Conservation (phyloP, 2,797 vertebrate genomes). For the Muscicapa striata region DNA sequence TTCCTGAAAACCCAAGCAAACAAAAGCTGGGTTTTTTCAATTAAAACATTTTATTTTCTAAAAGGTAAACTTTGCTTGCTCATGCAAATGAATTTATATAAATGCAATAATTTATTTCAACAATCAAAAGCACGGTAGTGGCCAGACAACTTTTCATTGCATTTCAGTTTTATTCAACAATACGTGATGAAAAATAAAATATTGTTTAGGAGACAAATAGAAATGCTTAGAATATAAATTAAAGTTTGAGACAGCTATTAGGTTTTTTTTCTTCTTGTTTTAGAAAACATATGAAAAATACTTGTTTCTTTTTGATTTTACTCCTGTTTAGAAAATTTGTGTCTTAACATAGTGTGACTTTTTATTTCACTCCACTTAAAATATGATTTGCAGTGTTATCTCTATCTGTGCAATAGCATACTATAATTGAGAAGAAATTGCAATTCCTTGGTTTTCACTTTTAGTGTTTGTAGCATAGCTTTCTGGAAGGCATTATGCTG, state of each 20-base stretch:
- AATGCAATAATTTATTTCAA: constrained; percentile 28
- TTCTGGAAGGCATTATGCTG: constrained; percentile 52
- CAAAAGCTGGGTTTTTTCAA: neutral
- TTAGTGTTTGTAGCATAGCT: constrained; percentile 1
- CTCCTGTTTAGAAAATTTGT: constrained; percentile 12
- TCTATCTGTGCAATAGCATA: constrained; percentile 32
- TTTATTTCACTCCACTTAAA: constrained; percentile 43
- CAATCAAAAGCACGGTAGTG: constrained; percentile 32
- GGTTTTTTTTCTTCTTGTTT: constrained; percentile 26
- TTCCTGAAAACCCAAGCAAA: neutral
- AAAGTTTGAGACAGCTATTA: constrained; percentile 56
- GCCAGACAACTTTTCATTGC: constrained; percentile 9
- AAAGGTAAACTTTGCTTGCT: constrained; percentile 1
- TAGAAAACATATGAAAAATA: constrained; percentile 50
- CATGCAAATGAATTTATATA: neutral
- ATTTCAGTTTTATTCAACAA: constrained; percentile 59
- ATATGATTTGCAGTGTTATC: constrained; percentile 24
- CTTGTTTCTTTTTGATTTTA: neutral
- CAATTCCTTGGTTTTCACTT: constrained; percentile 53
- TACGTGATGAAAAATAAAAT: constrained; percentile 41
- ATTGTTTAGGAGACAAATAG: neutral
- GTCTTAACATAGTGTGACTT: neutral
- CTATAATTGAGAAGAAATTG: constrained; percentile 36
- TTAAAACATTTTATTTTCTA: constrained; percentile 36
- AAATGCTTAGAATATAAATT: constrained; percentile 37